Evolutionary conservation across 2,888 invertebrate species (phyloP).

Genomic region (Alentia gelatinosa): DNA sequence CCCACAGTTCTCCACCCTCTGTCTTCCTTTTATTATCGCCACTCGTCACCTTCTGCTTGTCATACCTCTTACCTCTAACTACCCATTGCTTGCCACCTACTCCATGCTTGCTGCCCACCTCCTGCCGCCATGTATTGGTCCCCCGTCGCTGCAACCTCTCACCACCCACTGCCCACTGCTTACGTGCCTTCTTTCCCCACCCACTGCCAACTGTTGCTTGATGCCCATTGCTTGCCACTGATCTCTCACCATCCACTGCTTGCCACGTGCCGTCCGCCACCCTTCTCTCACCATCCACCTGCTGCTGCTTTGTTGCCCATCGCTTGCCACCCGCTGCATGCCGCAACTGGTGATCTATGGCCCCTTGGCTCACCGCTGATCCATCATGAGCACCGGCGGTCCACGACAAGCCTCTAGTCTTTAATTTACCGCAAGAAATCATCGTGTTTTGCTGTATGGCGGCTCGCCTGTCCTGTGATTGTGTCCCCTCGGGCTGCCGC

Average conservation of each 20-base stretch:
- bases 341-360: neutral
- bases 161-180: neutral
- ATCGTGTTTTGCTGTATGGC: neutral
- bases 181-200: neutral
- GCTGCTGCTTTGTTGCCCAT: no score
- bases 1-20: neutral
- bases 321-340: neutral
- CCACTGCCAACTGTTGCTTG: neutral
- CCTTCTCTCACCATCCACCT: neutral
- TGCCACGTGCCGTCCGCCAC: neutral
- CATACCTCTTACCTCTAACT: neutral
- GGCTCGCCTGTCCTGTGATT: neutral
- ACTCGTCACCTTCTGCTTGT: neutral
- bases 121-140: neutral
- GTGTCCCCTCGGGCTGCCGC: neutral
- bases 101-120: neutral
- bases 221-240: neutral
- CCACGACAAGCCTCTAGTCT: neutral
- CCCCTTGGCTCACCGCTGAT: neutral
- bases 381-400: neutral
- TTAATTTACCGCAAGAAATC: slow-evolving; percentile 19
- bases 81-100: neutral
- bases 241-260: neutral
- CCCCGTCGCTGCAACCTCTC: neutral
- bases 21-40: no score